Evolutionary conservation across 2,113 vertebrate species (phyloP).

Genomic region (Pipra filicauda): DNA sequence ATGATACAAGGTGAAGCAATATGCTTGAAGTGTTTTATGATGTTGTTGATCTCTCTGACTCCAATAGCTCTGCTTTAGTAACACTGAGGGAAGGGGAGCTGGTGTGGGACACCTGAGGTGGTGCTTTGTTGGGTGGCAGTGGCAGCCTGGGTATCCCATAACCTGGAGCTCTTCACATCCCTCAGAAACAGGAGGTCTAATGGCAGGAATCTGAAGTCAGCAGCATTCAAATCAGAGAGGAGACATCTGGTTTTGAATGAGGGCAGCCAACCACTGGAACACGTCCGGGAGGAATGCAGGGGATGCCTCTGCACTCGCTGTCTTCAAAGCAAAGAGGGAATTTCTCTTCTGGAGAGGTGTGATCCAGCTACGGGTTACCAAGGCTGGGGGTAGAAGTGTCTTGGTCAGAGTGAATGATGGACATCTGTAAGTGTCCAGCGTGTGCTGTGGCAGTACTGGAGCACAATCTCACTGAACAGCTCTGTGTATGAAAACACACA

Average conservation of each 20-base stretch:
- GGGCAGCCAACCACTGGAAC: neutral
- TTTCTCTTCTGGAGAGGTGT: neutral
- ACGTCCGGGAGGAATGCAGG: neutral
- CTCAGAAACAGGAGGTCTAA: neutral
- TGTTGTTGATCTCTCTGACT: neutral
- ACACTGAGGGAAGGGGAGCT: neutral
- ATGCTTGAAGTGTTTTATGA: neutral
- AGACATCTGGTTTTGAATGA: constrained; percentile 26
- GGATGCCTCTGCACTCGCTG: neutral
- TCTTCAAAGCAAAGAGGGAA: neutral
- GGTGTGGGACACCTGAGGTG: neutral
- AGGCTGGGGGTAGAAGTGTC: neutral
- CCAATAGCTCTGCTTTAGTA: neutral
- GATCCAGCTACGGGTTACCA: neutral
- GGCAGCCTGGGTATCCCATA: neutral
- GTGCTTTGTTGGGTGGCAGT: accelerated
- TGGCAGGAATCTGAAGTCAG: neutral
- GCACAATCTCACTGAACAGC: neutral
- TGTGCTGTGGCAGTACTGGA: neutral
- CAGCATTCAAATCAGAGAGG: neutral
- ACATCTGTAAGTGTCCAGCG: neutral
- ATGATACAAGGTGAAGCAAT: neutral
- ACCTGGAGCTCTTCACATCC: neutral
- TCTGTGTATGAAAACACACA: neutral
- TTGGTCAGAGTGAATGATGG: neutral